These are phyloP conservation scores for Semibalanus balanoides DNA, from an alignment of 1,140 invertebrate genomes.

Conservation along the genomic window DNA sequence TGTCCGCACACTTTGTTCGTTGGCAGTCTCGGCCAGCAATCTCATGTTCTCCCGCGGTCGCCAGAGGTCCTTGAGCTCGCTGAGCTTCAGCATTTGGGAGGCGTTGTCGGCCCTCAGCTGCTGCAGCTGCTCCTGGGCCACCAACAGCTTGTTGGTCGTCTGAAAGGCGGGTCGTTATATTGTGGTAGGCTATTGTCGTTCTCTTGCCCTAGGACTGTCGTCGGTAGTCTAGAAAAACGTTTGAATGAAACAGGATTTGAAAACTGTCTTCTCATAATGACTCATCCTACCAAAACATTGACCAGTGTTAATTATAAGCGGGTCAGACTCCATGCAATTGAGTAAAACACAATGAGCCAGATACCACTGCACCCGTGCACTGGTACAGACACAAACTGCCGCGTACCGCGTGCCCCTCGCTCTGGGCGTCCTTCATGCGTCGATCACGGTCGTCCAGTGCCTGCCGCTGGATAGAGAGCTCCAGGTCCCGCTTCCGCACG, in stretches of 20 bases:
- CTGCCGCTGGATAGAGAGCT: not conserved
- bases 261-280: too few relatives aligned
- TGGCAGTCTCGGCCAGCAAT: not conserved
- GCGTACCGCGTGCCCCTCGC: not conserved
- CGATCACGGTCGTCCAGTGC: not conserved
- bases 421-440: not conserved
- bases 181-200: too few relatives aligned
- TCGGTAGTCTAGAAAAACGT: too few relatives aligned
- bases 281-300: too few relatives aligned
- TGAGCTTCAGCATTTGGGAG: not conserved
- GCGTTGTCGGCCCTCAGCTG: not conserved
- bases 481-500: not conserved
- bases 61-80: not conserved
- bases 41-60: not conserved
- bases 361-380: too few relatives aligned
- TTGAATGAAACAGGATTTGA: too few relatives aligned
- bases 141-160: not conserved
- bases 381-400: too few relatives aligned
- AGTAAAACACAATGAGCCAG: too few relatives aligned
- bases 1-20: not conserved
- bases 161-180: too few relatives aligned
- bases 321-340: too few relatives aligned
- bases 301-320: too few relatives aligned
- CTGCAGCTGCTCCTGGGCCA: not conserved
- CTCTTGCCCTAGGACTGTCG: too few relatives aligned